These are phyloP conservation scores for Prionace glauca DNA, from an alignment of 2,797 vertebrate species.

Conservation along the genomic window DNA sequence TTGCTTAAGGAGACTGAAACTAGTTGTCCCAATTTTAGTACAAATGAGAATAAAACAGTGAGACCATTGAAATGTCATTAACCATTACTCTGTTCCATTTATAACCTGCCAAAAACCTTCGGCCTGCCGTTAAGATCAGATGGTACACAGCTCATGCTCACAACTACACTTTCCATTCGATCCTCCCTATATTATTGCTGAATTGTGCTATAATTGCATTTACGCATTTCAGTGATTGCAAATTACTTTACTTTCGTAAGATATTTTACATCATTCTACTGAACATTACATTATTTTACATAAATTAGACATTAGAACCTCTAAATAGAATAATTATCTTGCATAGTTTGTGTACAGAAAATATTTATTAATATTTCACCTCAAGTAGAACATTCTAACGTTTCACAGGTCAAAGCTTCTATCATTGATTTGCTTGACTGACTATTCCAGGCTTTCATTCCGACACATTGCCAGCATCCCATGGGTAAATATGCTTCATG, in stretches of 20 bases:
- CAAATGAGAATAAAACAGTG: neutral
- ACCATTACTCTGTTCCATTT: neutral
- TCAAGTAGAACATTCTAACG: neutral
- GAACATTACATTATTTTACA: neutral
- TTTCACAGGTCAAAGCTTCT: slow-evolving; percentile 12
- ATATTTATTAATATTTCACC: slow-evolving; percentile 2
- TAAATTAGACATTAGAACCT: neutral
- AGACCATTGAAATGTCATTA: neutral
- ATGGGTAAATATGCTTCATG: neutral
- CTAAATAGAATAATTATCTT: slow-evolving; percentile 11
- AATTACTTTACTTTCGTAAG: neutral
- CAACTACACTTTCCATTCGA: neutral
- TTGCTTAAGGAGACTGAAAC: neutral
- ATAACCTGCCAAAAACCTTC: neutral
- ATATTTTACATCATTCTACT: neutral
- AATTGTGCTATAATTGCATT: neutral
- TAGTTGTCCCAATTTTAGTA: neutral
- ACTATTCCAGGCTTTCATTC: slow-evolving; percentile 17
- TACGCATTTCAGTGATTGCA: neutral
- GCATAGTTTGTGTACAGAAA: neutral
- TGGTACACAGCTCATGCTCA: neutral
- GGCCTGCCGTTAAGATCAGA: neutral
- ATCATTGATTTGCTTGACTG: neutral
- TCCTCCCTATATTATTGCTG: neutral
- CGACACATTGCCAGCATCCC: slow-evolving; percentile 20